phyloP scores from a whole-genome alignment of 2,797 vertebrate species.

The Epinephelus coioides region DNA sequence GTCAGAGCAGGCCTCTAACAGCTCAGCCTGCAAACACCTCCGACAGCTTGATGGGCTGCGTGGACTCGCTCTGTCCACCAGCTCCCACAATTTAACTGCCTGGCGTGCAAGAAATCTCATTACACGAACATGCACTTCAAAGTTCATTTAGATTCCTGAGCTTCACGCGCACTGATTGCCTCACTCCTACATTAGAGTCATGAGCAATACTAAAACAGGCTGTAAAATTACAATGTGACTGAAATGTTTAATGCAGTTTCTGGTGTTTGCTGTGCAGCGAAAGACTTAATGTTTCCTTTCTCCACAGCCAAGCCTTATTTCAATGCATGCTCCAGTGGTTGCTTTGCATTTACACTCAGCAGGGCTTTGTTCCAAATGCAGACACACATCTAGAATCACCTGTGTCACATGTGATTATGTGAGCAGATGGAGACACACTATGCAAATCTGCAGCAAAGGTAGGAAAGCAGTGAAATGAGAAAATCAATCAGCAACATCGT shows the following conservation, averaged over 20 bases:
- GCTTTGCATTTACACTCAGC: conserved; percentile 64
- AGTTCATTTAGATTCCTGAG: conserved; percentile 78
- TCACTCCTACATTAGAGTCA: conserved; percentile 82
- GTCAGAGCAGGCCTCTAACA: conserved; percentile 36
- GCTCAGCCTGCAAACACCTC: conserved; percentile 60
- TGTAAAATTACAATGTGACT: conserved; percentile 80
- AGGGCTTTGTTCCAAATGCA: conserved; percentile 44
- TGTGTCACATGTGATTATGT: conserved; percentile 31
- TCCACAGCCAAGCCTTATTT: conserved; percentile 73
- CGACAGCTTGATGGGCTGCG: conserved; percentile 56
- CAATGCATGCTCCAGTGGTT: conserved; percentile 66
- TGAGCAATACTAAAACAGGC: conserved; percentile 83
- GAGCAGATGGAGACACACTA: conserved; percentile 25
- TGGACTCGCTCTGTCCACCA: conserved; percentile 66
- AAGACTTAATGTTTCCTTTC: conserved; percentile 80
- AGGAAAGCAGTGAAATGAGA: conserved; percentile 22
- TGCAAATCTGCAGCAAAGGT: conserved; percentile 9
- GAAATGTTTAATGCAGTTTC: conserved; percentile 80
- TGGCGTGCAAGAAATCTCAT: conserved; percentile 76
- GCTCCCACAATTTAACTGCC: conserved; percentile 74
- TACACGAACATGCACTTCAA: conserved; percentile 78
- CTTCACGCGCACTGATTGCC: conserved; percentile 69
- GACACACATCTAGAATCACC: conserved; percentile 43
- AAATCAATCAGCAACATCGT: conserved; percentile 33
- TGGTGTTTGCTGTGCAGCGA: conserved; percentile 68